Percentiles rank a stretch among this genome's conserved stretches.
These are phyloP conservation scores for Istiophorus platypterus DNA, from an alignment of 2,113 vertebrate species.

Conservation along the genomic window DNA sequence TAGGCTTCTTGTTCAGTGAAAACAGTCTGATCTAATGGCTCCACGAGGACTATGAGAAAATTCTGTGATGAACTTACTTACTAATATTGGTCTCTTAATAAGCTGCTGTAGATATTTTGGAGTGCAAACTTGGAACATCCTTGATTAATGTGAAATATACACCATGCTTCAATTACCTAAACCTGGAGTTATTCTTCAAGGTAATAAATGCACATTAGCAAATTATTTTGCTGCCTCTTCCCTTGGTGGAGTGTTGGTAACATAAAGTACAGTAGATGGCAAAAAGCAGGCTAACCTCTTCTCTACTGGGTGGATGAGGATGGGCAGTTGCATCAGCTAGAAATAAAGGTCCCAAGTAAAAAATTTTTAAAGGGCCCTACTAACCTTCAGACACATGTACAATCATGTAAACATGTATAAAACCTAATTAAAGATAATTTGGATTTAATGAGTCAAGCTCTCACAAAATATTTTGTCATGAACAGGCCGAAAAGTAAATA, in stretches of 20 bases:
- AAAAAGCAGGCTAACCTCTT: neutral
- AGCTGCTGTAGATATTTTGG: neutral
- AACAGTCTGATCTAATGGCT: slow-evolving; percentile 28
- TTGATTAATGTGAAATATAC: neutral
- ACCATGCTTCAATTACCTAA: neutral
- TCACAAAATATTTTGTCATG: no score
- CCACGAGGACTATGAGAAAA: slow-evolving; percentile 4
- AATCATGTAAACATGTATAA: no score
- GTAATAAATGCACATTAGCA: neutral
- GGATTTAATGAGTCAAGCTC: no score
- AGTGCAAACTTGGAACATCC: neutral
- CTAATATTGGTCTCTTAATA: neutral
- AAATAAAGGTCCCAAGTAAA: no score
- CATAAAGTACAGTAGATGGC: neutral
- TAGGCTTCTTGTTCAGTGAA: slow-evolving; percentile 31
- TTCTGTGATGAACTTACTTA: slow-evolving; percentile 15
- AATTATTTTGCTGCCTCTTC: neutral
- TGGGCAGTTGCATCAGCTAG: no score
- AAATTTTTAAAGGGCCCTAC: no score
- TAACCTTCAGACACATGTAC: no score
- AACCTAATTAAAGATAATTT: no score
- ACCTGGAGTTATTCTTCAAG: neutral
- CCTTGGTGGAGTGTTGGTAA: no score
- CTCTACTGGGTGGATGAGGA: no score
- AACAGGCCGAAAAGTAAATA: no score